Evolutionary conservation across 2,797 vertebrate genomes (phyloP).

Genomic region (Pangasius krempfi): DNA sequence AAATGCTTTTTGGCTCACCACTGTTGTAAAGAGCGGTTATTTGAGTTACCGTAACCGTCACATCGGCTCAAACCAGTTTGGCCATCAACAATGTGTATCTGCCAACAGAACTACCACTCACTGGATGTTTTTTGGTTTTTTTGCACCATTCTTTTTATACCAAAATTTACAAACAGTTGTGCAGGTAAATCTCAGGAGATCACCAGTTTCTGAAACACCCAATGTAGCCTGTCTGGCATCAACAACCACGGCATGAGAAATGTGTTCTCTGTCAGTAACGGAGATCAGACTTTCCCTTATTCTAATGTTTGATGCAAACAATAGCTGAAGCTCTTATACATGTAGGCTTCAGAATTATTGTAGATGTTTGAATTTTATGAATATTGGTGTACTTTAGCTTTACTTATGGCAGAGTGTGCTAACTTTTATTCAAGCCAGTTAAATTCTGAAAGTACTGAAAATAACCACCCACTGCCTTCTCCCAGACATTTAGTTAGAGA

Average conservation of each 20-base stretch:
- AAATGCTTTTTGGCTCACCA: not conserved
- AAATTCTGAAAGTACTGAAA: not conserved
- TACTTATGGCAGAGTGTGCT: not conserved
- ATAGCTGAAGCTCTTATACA: not conserved
- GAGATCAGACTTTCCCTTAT: not conserved
- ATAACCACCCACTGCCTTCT: not conserved
- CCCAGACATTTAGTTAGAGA: not conserved
- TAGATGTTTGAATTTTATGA: not conserved
- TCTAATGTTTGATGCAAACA: not conserved
- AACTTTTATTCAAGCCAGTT: not conserved
- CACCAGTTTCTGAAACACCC: not conserved
- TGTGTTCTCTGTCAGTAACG: not conserved
- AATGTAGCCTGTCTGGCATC: not conserved
- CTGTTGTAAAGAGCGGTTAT: not conserved
- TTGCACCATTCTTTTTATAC: not conserved
- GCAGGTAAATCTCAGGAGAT: too few species aligned
- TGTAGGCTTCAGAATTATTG: not conserved
- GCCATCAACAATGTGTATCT: not conserved
- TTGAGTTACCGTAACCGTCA: too few species aligned
- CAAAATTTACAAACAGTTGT: not conserved
- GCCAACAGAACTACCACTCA: not conserved
- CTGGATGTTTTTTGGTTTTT: not conserved
- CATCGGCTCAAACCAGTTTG: not conserved
- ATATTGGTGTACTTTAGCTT: not conserved
- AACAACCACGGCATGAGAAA: not conserved